Conservation (phyloP, 2,888 invertebrate genomes). For the Epinotia bilunana region DNA sequence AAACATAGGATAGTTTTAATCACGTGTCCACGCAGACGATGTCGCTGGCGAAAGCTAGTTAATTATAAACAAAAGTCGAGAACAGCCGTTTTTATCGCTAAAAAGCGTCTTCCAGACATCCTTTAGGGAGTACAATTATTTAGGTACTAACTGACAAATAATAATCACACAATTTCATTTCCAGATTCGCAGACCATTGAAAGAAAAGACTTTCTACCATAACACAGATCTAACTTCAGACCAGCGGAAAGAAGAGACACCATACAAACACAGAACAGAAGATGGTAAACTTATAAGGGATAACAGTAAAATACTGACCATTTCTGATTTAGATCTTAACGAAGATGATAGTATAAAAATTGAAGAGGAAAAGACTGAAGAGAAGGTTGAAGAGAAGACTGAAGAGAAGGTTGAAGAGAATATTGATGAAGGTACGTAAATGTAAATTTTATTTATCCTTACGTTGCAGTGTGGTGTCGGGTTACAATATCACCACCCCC, state of each 20-base stretch:
- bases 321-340: slow-evolving; percentile 48
- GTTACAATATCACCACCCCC: no score
- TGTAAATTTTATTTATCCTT: no score
- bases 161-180: slow-evolving; percentile 41
- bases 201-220: slow-evolving; percentile 60
- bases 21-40: no score
- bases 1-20: no score
- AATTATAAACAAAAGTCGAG: no score
- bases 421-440: background rate
- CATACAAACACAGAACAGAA: slow-evolving; percentile 46
- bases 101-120: no score
- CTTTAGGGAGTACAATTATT: background rate
- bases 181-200: slow-evolving; percentile 69
- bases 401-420: slow-evolving; percentile 38
- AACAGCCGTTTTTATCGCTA: no score
- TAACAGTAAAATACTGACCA: slow-evolving; percentile 53
- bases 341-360: slow-evolving; percentile 47
- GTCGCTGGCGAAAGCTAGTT: no score
- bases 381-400: slow-evolving; percentile 43
- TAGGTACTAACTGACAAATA: background rate
- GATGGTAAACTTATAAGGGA: slow-evolving; percentile 50
- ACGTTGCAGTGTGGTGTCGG: no score
- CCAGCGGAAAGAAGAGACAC: slow-evolving; percentile 47
- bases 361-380: slow-evolving; percentile 48
- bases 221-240: slow-evolving; percentile 38